Conservation (phyloP, 2,113 vertebrate species). For the Polyodon spathula region DNA sequence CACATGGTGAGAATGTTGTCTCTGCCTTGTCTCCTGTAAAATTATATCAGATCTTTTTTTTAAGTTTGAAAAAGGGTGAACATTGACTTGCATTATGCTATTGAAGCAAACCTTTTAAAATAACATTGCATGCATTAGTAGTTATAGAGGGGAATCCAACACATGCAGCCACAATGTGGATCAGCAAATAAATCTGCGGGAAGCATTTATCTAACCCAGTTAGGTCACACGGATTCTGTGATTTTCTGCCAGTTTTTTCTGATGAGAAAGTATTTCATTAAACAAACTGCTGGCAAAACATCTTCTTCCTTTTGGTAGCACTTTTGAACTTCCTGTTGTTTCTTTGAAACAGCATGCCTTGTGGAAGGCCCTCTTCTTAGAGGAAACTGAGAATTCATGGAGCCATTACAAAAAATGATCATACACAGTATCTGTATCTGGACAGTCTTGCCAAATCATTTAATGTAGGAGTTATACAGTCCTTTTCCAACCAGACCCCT, state of each 20-base stretch:
- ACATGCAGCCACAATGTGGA: background rate
- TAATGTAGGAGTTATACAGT: background rate
- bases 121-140: too few relatives aligned
- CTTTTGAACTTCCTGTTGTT: conserved; percentile 1
- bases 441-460: too few relatives aligned
- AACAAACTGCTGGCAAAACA: background rate
- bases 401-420: too few relatives aligned
- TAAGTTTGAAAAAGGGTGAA: too few relatives aligned
- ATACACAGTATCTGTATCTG: too few relatives aligned
- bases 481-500: background rate
- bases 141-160: too few relatives aligned
- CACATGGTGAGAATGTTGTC: too few relatives aligned
- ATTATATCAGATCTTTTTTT: too few relatives aligned
- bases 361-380: background rate
- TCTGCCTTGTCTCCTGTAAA: too few relatives aligned
- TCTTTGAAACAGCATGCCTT: background rate
- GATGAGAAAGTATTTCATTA: background rate
- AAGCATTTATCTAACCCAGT: background rate
- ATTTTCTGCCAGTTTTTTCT: background rate
- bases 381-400: background rate
- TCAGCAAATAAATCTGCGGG: background rate
- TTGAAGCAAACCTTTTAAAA: too few relatives aligned
- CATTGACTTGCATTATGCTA: too few relatives aligned
- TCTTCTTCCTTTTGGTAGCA: background rate
- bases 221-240: background rate